phyloP scores from a whole-genome alignment of 2,797 vertebrate species.

The Melanotaenia boesemani region DNA sequence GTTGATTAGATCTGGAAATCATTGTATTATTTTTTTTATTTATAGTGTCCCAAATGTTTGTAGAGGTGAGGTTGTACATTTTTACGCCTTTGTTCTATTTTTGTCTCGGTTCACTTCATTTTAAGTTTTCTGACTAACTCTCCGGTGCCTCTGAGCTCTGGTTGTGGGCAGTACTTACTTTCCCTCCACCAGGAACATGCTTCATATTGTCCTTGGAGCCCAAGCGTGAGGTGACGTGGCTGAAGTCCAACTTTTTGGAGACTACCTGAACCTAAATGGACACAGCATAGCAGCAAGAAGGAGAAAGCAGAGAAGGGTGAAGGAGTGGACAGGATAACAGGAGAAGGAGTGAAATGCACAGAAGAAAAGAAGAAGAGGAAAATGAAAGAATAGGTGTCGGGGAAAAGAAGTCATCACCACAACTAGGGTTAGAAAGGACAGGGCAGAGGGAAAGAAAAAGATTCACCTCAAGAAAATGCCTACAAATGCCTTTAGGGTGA shows the following conservation, averaged over 20 bases:
- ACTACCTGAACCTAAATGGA: conserved; percentile 97
- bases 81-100: not conserved
- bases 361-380: conserved; percentile 64
- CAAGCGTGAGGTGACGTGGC: conserved; percentile 97
- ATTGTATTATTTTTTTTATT: no score
- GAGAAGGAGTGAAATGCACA: conserved; percentile 7
- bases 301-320: conserved; percentile 67
- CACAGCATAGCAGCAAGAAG: conserved; percentile 86
- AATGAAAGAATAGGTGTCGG: conserved; percentile 51
- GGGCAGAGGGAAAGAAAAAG: conserved; percentile 29
- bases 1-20: no score
- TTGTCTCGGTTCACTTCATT: not conserved
- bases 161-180: conserved; percentile 88
- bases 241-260: conserved; percentile 99
- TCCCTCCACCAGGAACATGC: conserved; percentile 99
- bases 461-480: conserved; percentile 17
- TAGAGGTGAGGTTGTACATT: no score
- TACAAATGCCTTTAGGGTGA: no score
- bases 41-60: no score
- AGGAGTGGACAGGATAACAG: not conserved
- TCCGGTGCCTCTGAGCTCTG: conserved; percentile 14
- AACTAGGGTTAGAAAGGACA: conserved; percentile 57
- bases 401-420: conserved; percentile 47
- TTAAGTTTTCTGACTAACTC: conserved; percentile 5
- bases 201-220: conserved; percentile 99